Evolutionary conservation across 2,113 vertebrate species (phyloP).

Genomic region (Glareola pratincola): DNA sequence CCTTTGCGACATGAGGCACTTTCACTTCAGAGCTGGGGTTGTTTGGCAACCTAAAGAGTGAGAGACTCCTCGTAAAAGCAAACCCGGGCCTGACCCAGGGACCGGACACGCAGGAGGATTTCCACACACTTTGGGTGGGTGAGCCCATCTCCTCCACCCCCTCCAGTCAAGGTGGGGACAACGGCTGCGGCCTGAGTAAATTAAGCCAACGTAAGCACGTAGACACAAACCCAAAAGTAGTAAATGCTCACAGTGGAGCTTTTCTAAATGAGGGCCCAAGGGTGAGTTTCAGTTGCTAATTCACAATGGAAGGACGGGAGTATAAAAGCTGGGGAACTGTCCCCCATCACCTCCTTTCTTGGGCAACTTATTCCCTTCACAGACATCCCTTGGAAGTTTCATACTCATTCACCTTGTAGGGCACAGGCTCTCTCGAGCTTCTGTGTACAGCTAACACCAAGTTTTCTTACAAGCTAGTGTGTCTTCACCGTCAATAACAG

Average conservation of each 20-base stretch:
- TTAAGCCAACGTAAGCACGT: rapidly evolving
- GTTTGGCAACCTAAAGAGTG: neutral
- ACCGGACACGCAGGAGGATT: neutral
- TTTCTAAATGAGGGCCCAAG: neutral
- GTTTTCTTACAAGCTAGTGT: neutral
- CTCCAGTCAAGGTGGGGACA: neutral
- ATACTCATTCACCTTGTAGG: neutral
- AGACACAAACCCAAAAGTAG: neutral
- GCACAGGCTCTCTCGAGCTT: neutral
- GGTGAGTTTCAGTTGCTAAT: neutral
- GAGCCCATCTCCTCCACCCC: neutral
- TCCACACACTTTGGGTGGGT: neutral
- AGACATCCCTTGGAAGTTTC: neutral
- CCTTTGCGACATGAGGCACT: neutral
- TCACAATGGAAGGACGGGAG: neutral
- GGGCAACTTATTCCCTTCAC: neutral
- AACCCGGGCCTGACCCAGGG: neutral
- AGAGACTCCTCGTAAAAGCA: neutral
- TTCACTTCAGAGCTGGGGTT: neutral
- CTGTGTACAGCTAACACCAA: neutral
- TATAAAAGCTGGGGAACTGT: neutral
- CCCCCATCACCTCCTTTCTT: neutral
- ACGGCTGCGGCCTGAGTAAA: neutral
- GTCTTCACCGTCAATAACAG: neutral
- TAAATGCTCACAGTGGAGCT: neutral